phyloP scores from a whole-genome alignment of 2,113 vertebrate species.

The Corydoras maculifer region DNA sequence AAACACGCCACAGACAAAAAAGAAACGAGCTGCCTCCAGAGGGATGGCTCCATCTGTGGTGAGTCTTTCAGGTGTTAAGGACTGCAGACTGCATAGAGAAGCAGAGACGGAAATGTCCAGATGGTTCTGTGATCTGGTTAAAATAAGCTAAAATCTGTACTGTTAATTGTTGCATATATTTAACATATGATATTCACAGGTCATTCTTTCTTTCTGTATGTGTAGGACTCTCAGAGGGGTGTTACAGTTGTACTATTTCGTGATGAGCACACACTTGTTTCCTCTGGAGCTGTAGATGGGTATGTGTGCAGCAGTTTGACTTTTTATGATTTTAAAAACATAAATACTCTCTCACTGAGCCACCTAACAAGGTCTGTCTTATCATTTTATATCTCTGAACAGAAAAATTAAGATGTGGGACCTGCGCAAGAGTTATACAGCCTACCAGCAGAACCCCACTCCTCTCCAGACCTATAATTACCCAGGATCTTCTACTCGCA shows the following conservation, averaged over 20 bases:
- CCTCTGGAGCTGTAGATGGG: slow-evolving; percentile 95
- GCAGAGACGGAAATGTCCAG: too few species aligned
- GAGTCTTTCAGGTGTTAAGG: slow-evolving; percentile 42
- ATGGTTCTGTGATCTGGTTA: neutral
- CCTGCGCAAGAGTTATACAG: slow-evolving; percentile 82
- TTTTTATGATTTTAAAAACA: too few species aligned
- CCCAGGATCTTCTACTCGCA: slow-evolving; percentile 83
- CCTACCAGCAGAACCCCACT: slow-evolving; percentile 74
- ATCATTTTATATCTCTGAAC: slow-evolving; percentile 37
- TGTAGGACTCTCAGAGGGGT: slow-evolving; percentile 89
- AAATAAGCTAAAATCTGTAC: too few species aligned
- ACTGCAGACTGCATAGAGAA: too few species aligned
- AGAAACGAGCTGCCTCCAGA: slow-evolving; percentile 65
- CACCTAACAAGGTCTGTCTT: neutral
- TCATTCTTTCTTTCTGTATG: neutral
- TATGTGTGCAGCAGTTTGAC: slow-evolving; percentile 55
- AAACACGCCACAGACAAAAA: slow-evolving; percentile 75
- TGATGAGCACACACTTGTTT: slow-evolving; percentile 85
- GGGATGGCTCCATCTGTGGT: slow-evolving; percentile 91
- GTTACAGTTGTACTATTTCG: slow-evolving; percentile 93
- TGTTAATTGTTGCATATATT: too few species aligned
- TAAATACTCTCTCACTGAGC: too few species aligned
- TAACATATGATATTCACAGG: too few species aligned
- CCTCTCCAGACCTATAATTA: slow-evolving; percentile 78
- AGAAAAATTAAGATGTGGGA: slow-evolving; percentile 96